Percentiles rank a stretch among this genome's conserved stretches.
Evolutionary conservation across 2,113 vertebrate genomes (phyloP).

Genomic region (Ramphastos sulfuratus): DNA sequence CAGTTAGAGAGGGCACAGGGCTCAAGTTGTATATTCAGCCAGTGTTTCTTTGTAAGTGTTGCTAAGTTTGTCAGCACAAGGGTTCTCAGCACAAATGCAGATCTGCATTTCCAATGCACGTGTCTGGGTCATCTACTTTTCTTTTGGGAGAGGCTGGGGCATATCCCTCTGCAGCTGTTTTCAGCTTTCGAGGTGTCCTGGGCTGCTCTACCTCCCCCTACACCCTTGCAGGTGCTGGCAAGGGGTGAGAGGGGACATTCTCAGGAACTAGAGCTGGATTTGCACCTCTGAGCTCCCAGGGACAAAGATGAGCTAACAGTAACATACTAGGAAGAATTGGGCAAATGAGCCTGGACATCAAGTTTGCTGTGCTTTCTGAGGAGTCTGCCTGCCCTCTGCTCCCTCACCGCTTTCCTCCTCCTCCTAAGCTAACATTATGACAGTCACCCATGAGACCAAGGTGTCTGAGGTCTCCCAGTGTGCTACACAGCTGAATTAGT

Average conservation of each 20-base stretch:
- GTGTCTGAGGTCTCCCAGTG: neutral
- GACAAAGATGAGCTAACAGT: neutral
- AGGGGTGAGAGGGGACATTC: neutral
- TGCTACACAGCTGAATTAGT: accelerated
- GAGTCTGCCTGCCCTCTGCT: neutral
- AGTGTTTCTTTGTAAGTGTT: accelerated
- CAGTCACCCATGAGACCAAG: neutral
- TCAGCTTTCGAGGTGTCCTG: neutral
- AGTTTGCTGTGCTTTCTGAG: neutral
- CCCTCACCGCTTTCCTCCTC: neutral
- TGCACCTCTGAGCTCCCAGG: accelerated
- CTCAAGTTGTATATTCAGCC: neutral
- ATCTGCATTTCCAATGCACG: accelerated
- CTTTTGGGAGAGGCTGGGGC: neutral
- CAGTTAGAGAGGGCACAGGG: neutral
- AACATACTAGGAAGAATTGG: neutral
- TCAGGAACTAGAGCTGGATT: accelerated
- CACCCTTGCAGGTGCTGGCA: accelerated
- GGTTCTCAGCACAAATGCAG: no score
- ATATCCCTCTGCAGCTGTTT: neutral
- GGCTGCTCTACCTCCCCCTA: neutral
- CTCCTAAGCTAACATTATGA: neutral
- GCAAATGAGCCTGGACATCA: accelerated
- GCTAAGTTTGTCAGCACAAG: neutral
- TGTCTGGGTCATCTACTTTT: accelerated